phyloP scores from a whole-genome alignment of 2,888 invertebrate genomes.

The Malachius bipustulatus region DNA sequence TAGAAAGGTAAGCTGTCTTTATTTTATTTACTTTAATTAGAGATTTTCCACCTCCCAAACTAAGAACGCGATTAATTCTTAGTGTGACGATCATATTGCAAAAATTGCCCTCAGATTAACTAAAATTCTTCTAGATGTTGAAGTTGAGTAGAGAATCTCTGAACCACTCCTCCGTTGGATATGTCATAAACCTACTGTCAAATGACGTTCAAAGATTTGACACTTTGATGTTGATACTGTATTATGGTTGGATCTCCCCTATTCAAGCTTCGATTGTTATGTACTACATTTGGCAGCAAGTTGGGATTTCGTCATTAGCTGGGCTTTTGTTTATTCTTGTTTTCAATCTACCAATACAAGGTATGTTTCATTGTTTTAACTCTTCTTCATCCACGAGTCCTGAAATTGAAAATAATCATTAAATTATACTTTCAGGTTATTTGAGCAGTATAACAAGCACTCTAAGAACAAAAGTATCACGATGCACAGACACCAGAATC shows the following conservation, averaged over 20 bases:
- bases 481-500: background rate
- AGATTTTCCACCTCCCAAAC: no score
- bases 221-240: conserved; percentile 50
- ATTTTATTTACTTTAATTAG: no score
- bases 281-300: conserved; percentile 1
- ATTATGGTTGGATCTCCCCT: conserved; percentile 58
- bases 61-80: no score
- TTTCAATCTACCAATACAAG: background rate
- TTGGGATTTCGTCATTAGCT: background rate
- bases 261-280: conserved; percentile 35
- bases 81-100: no score
- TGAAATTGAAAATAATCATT: no score
- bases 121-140: conserved; percentile 3
- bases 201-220: conserved; percentile 65
- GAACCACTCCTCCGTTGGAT: conserved; percentile 33
- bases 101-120: no score
- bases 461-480: background rate
- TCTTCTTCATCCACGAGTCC: no score
- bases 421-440: conserved; percentile 4
- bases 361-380: no score
- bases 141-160: conserved; percentile 1
- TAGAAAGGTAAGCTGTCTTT: conserved; percentile 60
- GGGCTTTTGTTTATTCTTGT: background rate
- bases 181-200: conserved; percentile 52
- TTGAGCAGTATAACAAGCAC: background rate